Percentiles rank a stretch among this genome's conserved stretches.
phyloP scores from a whole-genome alignment of 2,113 vertebrate species.

The Micromys minutus region DNA sequence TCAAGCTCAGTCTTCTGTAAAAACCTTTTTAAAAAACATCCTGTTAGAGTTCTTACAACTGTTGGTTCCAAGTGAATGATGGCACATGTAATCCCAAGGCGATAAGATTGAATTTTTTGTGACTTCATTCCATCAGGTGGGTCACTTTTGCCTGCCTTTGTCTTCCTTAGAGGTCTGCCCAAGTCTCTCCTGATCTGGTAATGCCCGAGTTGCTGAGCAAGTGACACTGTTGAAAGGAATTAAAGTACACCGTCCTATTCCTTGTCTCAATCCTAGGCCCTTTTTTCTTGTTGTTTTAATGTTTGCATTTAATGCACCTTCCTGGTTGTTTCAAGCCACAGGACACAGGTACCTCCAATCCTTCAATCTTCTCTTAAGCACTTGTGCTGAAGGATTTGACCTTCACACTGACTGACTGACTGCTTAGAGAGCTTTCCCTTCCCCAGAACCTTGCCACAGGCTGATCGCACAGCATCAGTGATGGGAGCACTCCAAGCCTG shows the following conservation, averaged over 20 bases:
- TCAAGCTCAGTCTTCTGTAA: background rate
- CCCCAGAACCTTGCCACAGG: background rate
- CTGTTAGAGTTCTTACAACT: background rate
- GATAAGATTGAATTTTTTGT: background rate
- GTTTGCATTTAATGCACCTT: background rate
- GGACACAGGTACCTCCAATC: background rate
- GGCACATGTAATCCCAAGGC: background rate
- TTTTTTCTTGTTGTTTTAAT: background rate
- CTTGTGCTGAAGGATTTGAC: background rate
- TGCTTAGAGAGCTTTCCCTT: background rate
- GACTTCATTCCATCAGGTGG: background rate
- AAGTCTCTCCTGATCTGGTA: background rate
- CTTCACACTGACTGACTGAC: background rate
- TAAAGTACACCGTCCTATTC: background rate
- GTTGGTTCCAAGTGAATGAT: background rate
- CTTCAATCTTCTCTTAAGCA: background rate
- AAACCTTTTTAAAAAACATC: background rate
- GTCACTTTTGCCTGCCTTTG: background rate
- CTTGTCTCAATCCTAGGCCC: background rate
- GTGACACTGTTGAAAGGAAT: background rate
- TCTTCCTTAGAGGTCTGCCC: too few relatives aligned
- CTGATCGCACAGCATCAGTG: constrained; percentile 90
- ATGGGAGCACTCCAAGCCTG: constrained; percentile 88
- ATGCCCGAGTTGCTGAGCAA: background rate
- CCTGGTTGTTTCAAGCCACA: background rate